Conservation (phyloP, 2,113 vertebrate species). For the Trinectes maculatus region DNA sequence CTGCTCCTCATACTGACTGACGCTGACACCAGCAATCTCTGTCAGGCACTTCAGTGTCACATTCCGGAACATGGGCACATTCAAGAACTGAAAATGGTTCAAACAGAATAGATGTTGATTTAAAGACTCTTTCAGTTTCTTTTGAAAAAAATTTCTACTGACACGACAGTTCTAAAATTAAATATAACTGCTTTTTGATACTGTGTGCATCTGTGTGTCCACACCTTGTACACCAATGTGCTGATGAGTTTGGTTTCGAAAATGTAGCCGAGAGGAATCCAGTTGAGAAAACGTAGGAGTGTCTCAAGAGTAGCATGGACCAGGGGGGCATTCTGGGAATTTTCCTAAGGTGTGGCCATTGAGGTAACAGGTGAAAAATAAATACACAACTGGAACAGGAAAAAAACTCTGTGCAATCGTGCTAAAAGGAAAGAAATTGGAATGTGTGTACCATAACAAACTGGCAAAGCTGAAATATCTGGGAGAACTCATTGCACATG, state of each 20-base stretch:
- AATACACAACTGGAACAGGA: not conserved
- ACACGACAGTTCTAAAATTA: not conserved
- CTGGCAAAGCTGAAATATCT: slow-evolving; percentile 99
- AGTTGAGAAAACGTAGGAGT: slow-evolving; percentile 96
- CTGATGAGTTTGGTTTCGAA: slow-evolving; percentile 99
- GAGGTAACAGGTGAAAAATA: not conserved
- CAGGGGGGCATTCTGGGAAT: slow-evolving; percentile 97
- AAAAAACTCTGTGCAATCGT: not conserved
- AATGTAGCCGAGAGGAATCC: slow-evolving; percentile 99
- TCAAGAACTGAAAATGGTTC: slow-evolving; percentile 87
- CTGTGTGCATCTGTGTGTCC: not conserved
- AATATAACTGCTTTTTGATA: not conserved
- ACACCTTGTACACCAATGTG: slow-evolving; percentile 98
- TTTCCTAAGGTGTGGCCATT: slow-evolving; percentile 86
- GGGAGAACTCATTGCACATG: slow-evolving; percentile 99
- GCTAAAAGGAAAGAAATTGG: not conserved
- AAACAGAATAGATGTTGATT: not conserved
- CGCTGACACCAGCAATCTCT: slow-evolving; percentile 97
- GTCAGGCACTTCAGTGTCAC: slow-evolving; percentile 99
- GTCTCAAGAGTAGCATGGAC: slow-evolving; percentile 98
- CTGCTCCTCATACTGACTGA: slow-evolving; percentile 98
- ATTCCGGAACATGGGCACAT: slow-evolving; percentile 99
- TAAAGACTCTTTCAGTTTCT: not conserved
- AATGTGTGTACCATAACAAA: slow-evolving; percentile 94
- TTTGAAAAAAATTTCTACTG: not conserved